Evolutionary conservation across 2,113 vertebrate genomes (phyloP).

Genomic region (Phyllostomus discolor): DNA sequence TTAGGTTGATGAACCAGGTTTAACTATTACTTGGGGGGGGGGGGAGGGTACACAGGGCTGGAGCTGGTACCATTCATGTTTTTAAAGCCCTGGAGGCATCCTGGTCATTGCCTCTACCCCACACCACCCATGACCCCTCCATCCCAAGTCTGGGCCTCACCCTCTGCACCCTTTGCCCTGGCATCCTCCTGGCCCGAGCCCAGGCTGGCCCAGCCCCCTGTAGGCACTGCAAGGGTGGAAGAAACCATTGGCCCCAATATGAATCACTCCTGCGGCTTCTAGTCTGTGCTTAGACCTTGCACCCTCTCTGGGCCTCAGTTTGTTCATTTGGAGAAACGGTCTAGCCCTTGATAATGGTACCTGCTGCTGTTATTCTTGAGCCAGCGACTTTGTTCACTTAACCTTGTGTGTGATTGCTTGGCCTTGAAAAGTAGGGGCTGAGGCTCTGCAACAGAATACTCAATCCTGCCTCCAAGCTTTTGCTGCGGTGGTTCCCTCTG

Average conservation of each 20-base stretch:
- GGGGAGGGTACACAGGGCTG: background rate
- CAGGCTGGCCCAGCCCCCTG: background rate
- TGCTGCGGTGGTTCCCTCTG: background rate
- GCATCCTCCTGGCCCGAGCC: background rate
- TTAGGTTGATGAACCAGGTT: background rate
- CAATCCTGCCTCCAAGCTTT: background rate
- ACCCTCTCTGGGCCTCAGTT: background rate
- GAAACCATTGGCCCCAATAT: too few species aligned
- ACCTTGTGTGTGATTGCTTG: background rate
- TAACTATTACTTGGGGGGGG: fast-evolving
- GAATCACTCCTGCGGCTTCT: background rate
- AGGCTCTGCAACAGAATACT: background rate
- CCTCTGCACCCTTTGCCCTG: background rate
- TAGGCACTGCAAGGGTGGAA: background rate
- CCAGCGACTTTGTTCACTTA: background rate
- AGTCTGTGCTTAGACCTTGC: background rate
- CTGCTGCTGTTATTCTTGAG: too few species aligned
- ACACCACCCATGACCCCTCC: too few species aligned
- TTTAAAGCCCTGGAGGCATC: background rate
- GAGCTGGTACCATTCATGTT: background rate
- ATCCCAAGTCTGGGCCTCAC: background rate
- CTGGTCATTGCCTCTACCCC: background rate
- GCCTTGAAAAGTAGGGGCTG: background rate
- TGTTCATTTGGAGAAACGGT: background rate
- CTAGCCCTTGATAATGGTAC: background rate